Evolutionary conservation across 2,113 vertebrate genomes (phyloP), one percentile per base, ranked within the genome.

Genomic region (Lophotis ruficrista): DNA sequence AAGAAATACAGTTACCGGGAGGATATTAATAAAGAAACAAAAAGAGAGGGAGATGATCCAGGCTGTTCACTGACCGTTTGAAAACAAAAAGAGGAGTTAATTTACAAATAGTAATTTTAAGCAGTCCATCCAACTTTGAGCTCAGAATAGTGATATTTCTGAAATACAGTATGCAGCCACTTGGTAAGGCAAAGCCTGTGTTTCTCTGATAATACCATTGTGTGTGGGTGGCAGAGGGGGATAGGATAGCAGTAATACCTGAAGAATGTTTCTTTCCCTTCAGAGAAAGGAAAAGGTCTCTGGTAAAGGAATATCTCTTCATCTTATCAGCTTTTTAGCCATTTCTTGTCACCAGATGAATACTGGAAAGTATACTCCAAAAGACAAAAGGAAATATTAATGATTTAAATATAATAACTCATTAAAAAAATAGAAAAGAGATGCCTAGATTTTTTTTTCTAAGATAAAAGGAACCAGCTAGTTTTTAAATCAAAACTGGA

Each of bases 401-500:
- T 58, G 25, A 2, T 78, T 86, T 92, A 84, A 64, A 81, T 7
- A 30, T 10, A 83, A 62, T 22, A 69, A 62, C 25, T 65, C 12
- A 31, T 31, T 2, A 60, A 30, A n/a, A 38, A 65, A 58, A 57
- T 8, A 58, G 3, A 51, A 86, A 53, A 89, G 21, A 53, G 12
- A 37, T 66, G 17, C 3, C 27, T 43, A 18, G 30, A 15, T 25
- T 66, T 62, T 64, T 53, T 68, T 83, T 43, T 2, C 51, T 68
- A 33, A 12, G 65, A 33, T 73, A 64, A 45, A 87, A 85, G 75
- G 78, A 73, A 90, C 13, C 10, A 71, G 69, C 16, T 56, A 28
- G 47, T 41, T 94, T 94, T 81, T 82, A 91, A 95, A 83, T 71
- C 72, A 82, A 92, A 94, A 56, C 20, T 94, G 27, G 48, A 90